phyloP scores from a whole-genome alignment of 2,113 vertebrate species.

The Dasyornis broadbenti region DNA sequence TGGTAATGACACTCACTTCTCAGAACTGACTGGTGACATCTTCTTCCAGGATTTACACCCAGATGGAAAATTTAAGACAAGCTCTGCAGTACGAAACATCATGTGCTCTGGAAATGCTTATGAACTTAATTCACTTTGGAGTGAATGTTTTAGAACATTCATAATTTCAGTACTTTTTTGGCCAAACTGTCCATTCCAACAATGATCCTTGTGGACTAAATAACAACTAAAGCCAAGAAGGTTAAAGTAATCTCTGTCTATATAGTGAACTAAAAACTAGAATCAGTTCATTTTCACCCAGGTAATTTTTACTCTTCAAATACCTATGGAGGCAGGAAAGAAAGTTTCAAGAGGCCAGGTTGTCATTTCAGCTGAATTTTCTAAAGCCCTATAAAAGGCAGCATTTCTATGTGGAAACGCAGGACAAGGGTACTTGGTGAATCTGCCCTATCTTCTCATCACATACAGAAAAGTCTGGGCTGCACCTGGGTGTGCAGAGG shows the following conservation, averaged over 20 bases:
- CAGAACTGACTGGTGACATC: constrained; percentile 31
- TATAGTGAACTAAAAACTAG: neutral
- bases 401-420: neutral
- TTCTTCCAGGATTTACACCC: constrained; percentile 20
- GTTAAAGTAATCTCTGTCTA: neutral
- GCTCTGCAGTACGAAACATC: neutral
- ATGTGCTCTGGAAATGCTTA: neutral
- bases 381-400: neutral
- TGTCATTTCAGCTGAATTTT: neutral
- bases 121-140: neutral
- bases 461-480: neutral
- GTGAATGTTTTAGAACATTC: neutral
- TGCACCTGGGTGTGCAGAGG: neutral
- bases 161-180: neutral
- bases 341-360: neutral
- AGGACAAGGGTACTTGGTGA: neutral
- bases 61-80: neutral
- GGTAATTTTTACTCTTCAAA: neutral
- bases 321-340: neutral
- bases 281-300: neutral
- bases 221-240: neutral
- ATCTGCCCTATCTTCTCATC: neutral
- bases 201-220: neutral
- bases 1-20: constrained; percentile 70
- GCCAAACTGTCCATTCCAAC: neutral